Evolutionary conservation across 2,888 invertebrate genomes (phyloP).

Genomic region (Encarsia formosa): DNA sequence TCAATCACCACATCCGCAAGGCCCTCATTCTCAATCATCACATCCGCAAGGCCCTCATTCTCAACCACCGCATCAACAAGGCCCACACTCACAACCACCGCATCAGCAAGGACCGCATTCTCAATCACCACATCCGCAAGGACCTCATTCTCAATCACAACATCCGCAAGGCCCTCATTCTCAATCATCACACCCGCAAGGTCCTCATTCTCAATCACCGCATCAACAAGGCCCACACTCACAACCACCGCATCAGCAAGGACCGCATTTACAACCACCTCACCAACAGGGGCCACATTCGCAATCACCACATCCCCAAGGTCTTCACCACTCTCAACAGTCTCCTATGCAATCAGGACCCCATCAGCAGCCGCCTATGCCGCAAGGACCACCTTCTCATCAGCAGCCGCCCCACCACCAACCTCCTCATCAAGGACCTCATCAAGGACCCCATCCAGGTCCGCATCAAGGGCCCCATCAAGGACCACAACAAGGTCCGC

Average conservation of each 20-base stretch:
- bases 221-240: constrained; percentile 35
- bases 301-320: constrained; percentile 1
- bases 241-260: constrained; percentile 9
- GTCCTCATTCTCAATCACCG: constrained; percentile 37
- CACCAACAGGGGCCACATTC: constrained; percentile 28
- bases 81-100: constrained; percentile 33
- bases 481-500: constrained; percentile 13
- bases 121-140: constrained; percentile 39
- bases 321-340: constrained; percentile 30
- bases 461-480: constrained; percentile 13
- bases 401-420: constrained; percentile 41
- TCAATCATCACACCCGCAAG: constrained; percentile 38
- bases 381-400: constrained; percentile 35
- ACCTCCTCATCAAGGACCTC: constrained; percentile 40
- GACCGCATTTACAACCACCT: constrained; percentile 31
- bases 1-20: constrained; percentile 12
- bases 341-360: constrained; percentile 34
- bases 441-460: constrained; percentile 29
- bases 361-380: constrained; percentile 31
- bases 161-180: constrained; percentile 33
- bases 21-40: constrained; percentile 31
- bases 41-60: constrained; percentile 32
- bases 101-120: constrained; percentile 39
- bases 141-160: constrained; percentile 43
- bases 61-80: constrained; percentile 34